Percentiles rank a stretch among this genome's conserved stretches.
These are phyloP conservation scores for Mycetomoellerius zeteki DNA, from an alignment of 1,140 invertebrate genomes.

Conservation along the genomic window DNA sequence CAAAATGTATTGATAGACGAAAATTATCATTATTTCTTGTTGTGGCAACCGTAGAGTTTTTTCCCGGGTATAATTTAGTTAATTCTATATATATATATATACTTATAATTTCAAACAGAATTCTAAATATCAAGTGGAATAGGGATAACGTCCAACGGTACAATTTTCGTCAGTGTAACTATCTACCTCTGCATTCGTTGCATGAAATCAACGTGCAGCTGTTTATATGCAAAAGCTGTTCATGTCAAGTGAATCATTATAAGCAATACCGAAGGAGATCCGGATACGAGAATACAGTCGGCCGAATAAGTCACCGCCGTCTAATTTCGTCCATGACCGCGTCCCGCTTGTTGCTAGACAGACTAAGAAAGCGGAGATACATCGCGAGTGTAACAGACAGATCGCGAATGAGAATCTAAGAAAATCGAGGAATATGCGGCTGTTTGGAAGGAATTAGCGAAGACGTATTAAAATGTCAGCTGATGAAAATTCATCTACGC, in stretches of 20 bases:
- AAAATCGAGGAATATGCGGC: not conserved
- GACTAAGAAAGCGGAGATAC: slow-evolving; percentile 31
- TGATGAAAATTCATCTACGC: not conserved
- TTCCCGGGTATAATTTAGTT: not conserved
- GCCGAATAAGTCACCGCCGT: slow-evolving; percentile 48
- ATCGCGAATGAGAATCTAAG: slow-evolving; percentile 9
- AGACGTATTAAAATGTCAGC: not conserved
- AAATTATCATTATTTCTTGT: too few species aligned
- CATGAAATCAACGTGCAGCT: not conserved
- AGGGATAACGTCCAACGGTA: not conserved
- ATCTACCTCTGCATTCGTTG: slow-evolving; percentile 17
- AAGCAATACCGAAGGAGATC: slow-evolving; percentile 46
- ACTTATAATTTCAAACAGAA: not conserved
- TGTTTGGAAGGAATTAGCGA: not conserved
- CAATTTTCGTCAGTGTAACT: slow-evolving; percentile 37
- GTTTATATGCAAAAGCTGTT: slow-evolving; percentile 70
- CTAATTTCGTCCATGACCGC: slow-evolving; percentile 54
- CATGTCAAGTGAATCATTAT: slow-evolving; percentile 54
- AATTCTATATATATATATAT: not conserved
- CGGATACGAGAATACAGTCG: slow-evolving; percentile 41
- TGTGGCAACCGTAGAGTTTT: too few species aligned
- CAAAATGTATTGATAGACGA: too few species aligned
- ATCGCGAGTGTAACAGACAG: not conserved
- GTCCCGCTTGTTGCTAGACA: slow-evolving; percentile 41
- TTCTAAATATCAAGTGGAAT: not conserved